Evolutionary conservation across 2,797 vertebrate genomes (phyloP).

Genomic region (Knipowitschia caucasica): DNA sequence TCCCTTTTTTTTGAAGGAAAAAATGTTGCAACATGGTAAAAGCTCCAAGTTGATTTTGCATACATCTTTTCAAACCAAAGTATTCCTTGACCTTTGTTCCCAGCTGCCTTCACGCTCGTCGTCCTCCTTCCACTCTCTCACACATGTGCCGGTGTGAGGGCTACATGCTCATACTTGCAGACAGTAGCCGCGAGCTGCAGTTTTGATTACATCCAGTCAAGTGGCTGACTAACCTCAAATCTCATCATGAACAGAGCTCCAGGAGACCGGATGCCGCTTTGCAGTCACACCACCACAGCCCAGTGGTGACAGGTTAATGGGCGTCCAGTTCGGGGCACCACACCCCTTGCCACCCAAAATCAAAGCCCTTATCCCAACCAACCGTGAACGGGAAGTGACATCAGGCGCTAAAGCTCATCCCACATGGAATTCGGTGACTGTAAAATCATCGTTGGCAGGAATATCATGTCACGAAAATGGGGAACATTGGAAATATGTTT

Average conservation of each 20-base stretch:
- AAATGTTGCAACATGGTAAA: too few relatives aligned
- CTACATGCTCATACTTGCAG: constrained; percentile 24
- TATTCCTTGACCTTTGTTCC: constrained; percentile 23
- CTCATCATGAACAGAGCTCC: constrained; percentile 50
- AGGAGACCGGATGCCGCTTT: constrained; percentile 40
- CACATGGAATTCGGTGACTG: constrained; percentile 44
- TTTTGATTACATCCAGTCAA: constrained; percentile 50
- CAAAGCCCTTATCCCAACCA: constrained; percentile 53
- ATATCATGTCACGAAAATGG: too few relatives aligned
- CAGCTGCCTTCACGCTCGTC: too few relatives aligned
- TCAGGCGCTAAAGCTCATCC: constrained; percentile 62
- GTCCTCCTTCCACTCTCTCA: too few relatives aligned
- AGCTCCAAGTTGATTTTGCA: too few relatives aligned
- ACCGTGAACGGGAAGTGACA: constrained; percentile 43
- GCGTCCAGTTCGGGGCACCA: constrained; percentile 56
- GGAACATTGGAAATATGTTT: too few relatives aligned
- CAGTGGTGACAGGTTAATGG: constrained; percentile 75
- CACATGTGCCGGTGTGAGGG: constrained; percentile 15
- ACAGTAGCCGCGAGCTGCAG: constrained; percentile 49
- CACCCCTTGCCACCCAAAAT: constrained; percentile 62
- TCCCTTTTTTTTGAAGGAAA: too few relatives aligned
- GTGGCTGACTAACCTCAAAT: constrained; percentile 48
- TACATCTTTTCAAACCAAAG: too few relatives aligned
- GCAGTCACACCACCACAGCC: constrained; percentile 58
- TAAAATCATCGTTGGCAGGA: constrained; percentile 30